Base-by-base conservation (phyloP, 2,797 vertebrate species). In the Podarcis lilfordi region DNA sequence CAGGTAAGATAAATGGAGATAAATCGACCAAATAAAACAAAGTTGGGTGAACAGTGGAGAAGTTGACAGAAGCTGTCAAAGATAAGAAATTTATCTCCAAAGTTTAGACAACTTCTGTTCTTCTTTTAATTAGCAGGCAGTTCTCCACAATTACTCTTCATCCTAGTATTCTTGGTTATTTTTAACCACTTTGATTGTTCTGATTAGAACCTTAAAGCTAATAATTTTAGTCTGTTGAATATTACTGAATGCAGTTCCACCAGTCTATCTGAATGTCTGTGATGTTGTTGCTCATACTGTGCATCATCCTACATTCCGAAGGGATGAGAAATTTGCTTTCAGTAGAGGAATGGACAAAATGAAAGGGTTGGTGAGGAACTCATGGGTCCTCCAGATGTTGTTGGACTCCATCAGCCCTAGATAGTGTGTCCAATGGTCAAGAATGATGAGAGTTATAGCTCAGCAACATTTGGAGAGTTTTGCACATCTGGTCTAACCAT, bases 91-190 rank as follows among this genome's bases (percentile, higher is more conserved):
- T 2, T 81, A n/a, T 23, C 5, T 64, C 25, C 8, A 0, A 75
- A 69, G 76, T 81, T 84, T 69, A 89, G 59, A 19, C 88, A 82
- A 27, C 59, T 88, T 84, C 87, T 32, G 11, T 19, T 76, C 55
- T 80, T 92, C 19, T 80, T 66, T 81, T 77, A 0, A 69, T 43
- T 37, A 2, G 8, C 27, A 37, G 1, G 78, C 19, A 80, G 76
- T 1, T 83, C 86, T 84, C 72, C 43, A 4, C 32, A 8, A 25
- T 10, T 69, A 88, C 77, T 32, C 88, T 89, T 29, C 74, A 86
- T 84, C 91, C 32, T 77, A 71, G 61, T 81, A 11, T 5, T 7
- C 23, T 50, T 69, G 0, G 27, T 84, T 17, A 66, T 89, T 86
- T 43, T 85, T 85, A 15, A 43, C 55, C 79, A 80, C 76, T 8